These are phyloP conservation scores for Nibea coibor DNA, from an alignment of 2,113 vertebrate species.

Conservation along the genomic window DNA sequence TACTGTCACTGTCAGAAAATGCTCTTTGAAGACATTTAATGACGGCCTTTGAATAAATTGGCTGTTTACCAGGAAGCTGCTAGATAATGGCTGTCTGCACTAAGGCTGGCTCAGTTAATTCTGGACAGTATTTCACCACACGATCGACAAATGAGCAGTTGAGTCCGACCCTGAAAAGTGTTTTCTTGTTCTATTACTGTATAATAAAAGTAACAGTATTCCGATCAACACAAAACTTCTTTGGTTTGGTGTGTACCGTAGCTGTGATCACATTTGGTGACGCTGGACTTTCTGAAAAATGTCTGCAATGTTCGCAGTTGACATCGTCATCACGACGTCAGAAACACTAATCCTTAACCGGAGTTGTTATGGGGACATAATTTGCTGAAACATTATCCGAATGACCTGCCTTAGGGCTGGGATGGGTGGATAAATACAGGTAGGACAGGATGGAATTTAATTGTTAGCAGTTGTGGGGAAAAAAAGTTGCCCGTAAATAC, in stretches of 20 bases:
- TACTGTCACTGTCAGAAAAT: slow-evolving; percentile 6
- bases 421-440: not conserved
- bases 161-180: not conserved
- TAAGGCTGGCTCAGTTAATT: not conserved
- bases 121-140: not conserved
- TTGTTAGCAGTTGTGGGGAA: slow-evolving; percentile 14
- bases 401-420: not conserved
- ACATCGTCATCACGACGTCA: not conserved
- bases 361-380: slow-evolving; percentile 17
- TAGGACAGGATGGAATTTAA: slow-evolving; percentile 17
- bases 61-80: not conserved
- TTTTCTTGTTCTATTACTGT: not conserved
- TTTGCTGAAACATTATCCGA: slow-evolving; percentile 13
- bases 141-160: not conserved
- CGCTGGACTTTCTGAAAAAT: not conserved
- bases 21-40: not conserved
- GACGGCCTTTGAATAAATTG: not conserved
- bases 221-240: not conserved
- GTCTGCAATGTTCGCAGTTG: not conserved
- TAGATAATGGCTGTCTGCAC: not conserved
- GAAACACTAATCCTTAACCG: not conserved
- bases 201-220: no score
- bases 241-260: not conserved
- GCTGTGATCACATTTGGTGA: not conserved
- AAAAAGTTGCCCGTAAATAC: slow-evolving; percentile 14